phyloP scores from a whole-genome alignment of 2,888 invertebrate genomes.

The Tinea pellionella region DNA sequence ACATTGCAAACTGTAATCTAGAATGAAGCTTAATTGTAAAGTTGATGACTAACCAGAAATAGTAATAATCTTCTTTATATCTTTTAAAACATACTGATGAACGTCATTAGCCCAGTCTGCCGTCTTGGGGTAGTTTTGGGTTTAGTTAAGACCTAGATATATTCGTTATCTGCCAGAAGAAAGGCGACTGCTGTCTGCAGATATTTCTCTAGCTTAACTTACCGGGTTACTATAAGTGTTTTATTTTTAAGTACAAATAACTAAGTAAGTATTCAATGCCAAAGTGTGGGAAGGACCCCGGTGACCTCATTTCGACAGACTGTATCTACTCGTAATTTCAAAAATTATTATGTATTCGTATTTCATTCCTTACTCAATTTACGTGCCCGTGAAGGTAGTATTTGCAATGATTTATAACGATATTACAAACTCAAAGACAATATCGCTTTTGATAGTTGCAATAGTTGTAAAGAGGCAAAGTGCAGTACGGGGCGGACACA shows the following conservation, averaged over 20 bases:
- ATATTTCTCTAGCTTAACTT: too few species aligned
- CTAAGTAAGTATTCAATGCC: neutral
- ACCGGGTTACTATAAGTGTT: too few species aligned
- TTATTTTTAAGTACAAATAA: too few species aligned
- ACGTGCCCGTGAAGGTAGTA: slow-evolving; percentile 10
- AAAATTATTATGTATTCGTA: neutral
- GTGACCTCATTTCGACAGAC: neutral
- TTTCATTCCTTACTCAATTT: slow-evolving; percentile 10
- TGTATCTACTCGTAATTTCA: neutral
- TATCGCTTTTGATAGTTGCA: slow-evolving; percentile 12
- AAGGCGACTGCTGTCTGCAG: too few species aligned
- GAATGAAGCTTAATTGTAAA: slow-evolving; percentile 5
- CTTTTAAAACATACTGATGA: too few species aligned
- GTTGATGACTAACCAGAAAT: neutral
- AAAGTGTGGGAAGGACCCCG: neutral
- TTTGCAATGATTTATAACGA: slow-evolving; percentile 10
- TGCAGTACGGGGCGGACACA: slow-evolving; percentile 11
- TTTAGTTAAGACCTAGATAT: too few species aligned
- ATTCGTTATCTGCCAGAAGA: too few species aligned
- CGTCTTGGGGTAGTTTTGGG: too few species aligned
- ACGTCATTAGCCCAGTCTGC: too few species aligned
- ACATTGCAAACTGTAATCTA: neutral
- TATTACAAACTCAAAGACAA: slow-evolving; percentile 12
- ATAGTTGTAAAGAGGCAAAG: slow-evolving; percentile 11
- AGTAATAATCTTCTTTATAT: neutral